Conservation (phyloP, 2,113 vertebrate genomes). For the Ictalurus punctatus region DNA sequence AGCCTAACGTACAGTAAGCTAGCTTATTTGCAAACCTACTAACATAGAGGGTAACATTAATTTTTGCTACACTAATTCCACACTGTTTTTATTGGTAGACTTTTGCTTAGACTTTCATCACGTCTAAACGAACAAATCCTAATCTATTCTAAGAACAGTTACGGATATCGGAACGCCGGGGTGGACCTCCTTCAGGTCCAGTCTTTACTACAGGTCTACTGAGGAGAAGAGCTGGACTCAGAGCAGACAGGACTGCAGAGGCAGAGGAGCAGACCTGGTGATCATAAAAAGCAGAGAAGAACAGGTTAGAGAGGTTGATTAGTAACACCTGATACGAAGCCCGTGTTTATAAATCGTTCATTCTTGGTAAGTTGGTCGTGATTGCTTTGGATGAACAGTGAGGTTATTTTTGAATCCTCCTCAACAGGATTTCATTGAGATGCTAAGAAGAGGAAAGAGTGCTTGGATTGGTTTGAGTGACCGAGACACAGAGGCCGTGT, state of each 20-base stretch:
- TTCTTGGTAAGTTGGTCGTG: background rate
- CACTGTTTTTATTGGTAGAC: background rate
- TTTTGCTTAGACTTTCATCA: background rate
- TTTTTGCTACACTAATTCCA: background rate
- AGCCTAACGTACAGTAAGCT: background rate
- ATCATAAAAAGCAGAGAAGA: conserved; percentile 26
- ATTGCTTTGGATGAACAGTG: background rate
- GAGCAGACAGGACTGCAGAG: background rate
- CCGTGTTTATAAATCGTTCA: background rate
- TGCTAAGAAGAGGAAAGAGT: background rate
- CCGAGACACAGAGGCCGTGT: background rate
- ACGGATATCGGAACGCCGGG: background rate
- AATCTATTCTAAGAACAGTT: background rate
- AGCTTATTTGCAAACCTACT: background rate
- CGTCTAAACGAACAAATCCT: background rate
- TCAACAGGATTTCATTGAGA: background rate
- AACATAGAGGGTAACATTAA: background rate
- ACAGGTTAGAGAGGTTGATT: conserved; percentile 11
- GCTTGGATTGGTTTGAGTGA: conserved; percentile 11
- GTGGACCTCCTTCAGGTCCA: background rate
- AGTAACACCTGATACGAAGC: background rate
- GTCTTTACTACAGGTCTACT: conserved; percentile 26
- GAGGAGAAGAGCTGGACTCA: background rate
- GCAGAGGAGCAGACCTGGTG: conserved; percentile 15
- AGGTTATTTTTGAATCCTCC: background rate